Base-by-base conservation (phyloP, 1,140 invertebrate genomes). In the Drosophila biarmipes region DNA sequence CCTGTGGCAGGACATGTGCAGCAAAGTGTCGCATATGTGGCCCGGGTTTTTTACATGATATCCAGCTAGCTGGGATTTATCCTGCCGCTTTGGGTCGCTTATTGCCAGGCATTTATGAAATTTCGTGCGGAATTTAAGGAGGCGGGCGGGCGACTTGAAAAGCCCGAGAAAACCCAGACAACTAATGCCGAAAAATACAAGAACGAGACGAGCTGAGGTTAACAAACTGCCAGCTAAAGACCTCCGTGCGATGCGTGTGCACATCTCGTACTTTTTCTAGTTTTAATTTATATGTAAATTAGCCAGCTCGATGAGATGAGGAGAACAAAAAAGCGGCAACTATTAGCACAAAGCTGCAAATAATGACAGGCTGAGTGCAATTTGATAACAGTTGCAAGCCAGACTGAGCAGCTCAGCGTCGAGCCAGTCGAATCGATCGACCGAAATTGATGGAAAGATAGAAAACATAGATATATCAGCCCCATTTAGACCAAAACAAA, bases 231-330 rank as follows among this genome's bases (percentile, higher is more conserved):
- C 46, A 45, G 45, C 49, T 11, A 24, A 19, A 53, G 38, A 45
- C 53, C 56, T 37, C 34, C 66, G 52, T 67, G 57, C 59, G 40
- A 43, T 43, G 59, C 61, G 55, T 69, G 64, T 66, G 45, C 53
- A 49, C 24, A 29, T 59, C 19, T 68, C 40, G 43, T 40, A 66
- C 54, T 74, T 73, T 73, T 80, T 86, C 75, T 66, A 77, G 85
- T 84, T 87, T 89, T 87, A 87, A 87, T 87, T 87, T 87, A 87
- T 87, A 87, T 87, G 84, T 89, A 87, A 87, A 87, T 87, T 77
- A 87, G 73, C 75, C 57, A 51, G 21, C 35, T 54, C 73, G 38
- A 56, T 15, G 51, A 29, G 37, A 12, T 52, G 43, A 24, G 24
- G 54, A 31, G 31, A 53, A 31, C 29, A 31, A 59, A 73, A 49